Evolutionary conservation across 64 coral and sea anemone species (phyloP).

Genomic region (Pocillopora verrucosa): DNA sequence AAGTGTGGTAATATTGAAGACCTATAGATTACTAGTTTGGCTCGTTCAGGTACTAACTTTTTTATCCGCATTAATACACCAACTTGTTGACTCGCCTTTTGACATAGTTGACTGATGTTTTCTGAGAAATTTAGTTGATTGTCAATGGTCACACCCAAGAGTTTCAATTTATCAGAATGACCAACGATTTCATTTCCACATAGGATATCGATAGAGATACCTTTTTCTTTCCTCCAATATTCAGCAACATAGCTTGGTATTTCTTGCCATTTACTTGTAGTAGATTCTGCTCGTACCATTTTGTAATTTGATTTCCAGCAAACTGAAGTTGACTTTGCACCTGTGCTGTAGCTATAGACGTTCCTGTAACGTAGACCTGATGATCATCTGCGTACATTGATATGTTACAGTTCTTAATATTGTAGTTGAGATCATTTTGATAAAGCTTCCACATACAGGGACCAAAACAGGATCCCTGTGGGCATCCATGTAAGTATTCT

Average conservation of each 20-base stretch:
- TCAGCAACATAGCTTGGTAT: constrained; percentile 13
- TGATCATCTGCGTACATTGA: constrained; percentile 65
- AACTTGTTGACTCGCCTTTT: constrained; percentile 48
- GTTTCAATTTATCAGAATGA: constrained; percentile 26
- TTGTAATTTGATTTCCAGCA: constrained; percentile 9
- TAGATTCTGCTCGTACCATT: constrained; percentile 51
- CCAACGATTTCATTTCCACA: constrained; percentile 15
- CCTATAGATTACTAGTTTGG: constrained; percentile 54
- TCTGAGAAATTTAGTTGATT: constrained; percentile 8
- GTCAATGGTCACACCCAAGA: constrained; percentile 35
- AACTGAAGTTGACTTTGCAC: constrained; percentile 16
- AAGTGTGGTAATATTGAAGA: constrained; percentile 14
- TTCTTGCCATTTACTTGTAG: constrained; percentile 48
- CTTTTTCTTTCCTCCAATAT: background rate
- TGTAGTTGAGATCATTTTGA: too few species aligned
- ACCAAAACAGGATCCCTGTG: too few species aligned
- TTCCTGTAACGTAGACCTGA: constrained; percentile 19
- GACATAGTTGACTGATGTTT: constrained; percentile 39
- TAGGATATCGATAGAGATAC: background rate
- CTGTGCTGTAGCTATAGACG: background rate
- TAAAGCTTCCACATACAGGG: too few species aligned
- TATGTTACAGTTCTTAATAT: background rate
- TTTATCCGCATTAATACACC: constrained; percentile 51
- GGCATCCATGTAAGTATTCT: too few species aligned
- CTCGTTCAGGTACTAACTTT: constrained; percentile 60